Evolutionary conservation across 2,888 invertebrate genomes (phyloP), one percentile per base, ranked within the genome.

Genomic region (Argyra leucocephala): DNA sequence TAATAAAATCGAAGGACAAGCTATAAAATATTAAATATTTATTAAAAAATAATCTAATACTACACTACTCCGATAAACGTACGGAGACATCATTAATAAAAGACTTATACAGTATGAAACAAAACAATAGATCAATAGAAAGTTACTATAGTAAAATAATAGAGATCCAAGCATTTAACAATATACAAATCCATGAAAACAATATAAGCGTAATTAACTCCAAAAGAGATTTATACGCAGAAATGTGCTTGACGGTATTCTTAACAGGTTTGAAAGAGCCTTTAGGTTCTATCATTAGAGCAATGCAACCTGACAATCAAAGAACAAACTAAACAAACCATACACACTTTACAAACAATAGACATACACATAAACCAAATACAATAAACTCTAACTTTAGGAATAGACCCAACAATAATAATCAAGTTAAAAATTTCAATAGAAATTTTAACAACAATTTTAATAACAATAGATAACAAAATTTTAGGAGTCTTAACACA

Each of bases 51-150:
- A n/a, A n/a, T n/a, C n/a, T n/a, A n/a, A n/a, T n/a, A 18, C 9
- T 63, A 4, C 67, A 68, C 63, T 68, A 68, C n/a, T 37, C 67
- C 1, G 66, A 67, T n/a, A 68, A 67, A 57, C 21, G 67, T 59
- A 64, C 65, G 48, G 68, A 68, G 59, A 67, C 61, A 2, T 62
- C 58, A 22, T 31, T 67, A 23, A 64, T 67, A 37, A 37, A 10
- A 37, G 37, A 37, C 37, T 10, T 37, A 10, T 15, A 37, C 15
- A 10, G 9, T 37, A 7, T 37, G 15, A 37, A 37, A 37, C 37
- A 37, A 15, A 10, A 37, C 15, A 37, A 37, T 37, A 37, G 37
- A 10, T 37, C 37, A 7, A 15, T 37, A 7, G 37, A 37, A 37
- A 37, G 9, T 10, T 37, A 10, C 15, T 37, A 37, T 37, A 10